Evolutionary conservation across 2,888 invertebrate species (phyloP).

Genomic region (Tinea trinotella): DNA sequence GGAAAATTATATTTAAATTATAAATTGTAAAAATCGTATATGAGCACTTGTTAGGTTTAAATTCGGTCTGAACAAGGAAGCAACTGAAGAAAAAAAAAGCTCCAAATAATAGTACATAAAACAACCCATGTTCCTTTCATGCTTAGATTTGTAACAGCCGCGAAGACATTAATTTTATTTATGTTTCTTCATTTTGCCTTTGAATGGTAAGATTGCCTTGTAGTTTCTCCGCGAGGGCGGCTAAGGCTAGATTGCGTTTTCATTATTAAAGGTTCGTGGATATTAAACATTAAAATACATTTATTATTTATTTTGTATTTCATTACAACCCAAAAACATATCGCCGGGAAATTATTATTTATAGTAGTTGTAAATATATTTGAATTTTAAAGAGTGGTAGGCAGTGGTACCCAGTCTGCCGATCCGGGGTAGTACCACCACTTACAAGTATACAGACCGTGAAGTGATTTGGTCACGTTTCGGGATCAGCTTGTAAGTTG

Average conservation of each 20-base stretch:
- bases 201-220: constrained; percentile 5
- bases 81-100: neutral
- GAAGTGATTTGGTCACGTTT: too few species aligned
- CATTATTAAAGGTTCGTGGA: constrained; percentile 11
- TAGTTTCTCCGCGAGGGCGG: neutral
- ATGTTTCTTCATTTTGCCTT: constrained; percentile 13
- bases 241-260: constrained; percentile 12
- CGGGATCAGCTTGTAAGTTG: too few species aligned
- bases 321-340: neutral
- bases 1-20: too few species aligned
- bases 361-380: too few species aligned
- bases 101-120: neutral
- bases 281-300: constrained; percentile 7
- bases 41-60: too few species aligned
- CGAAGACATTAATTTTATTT: constrained; percentile 14
- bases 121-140: neutral
- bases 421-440: too few species aligned
- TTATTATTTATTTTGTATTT: constrained; percentile 1
- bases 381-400: too few species aligned
- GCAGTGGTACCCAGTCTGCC: too few species aligned
- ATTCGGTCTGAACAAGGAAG: too few species aligned
- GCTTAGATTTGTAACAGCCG: constrained; percentile 7
- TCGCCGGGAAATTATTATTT: too few species aligned
- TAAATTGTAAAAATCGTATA: too few species aligned
- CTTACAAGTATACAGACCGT: too few species aligned